Conservation (phyloP, 2,888 invertebrate species). For the Pasiphila rectangulata region DNA sequence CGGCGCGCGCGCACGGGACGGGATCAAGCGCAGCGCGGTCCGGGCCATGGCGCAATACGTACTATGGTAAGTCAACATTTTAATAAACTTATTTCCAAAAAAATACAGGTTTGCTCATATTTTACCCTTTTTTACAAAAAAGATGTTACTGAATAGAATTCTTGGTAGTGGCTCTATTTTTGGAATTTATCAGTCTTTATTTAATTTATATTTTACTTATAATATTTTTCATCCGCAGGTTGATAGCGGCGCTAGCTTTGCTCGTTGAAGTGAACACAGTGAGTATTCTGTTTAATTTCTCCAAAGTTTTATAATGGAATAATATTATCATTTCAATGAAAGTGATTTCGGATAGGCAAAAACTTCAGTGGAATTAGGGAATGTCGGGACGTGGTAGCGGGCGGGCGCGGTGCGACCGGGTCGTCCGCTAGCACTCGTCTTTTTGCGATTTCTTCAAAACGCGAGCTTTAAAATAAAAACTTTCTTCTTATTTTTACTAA, state of each 20-base stretch:
- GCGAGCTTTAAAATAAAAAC: constrained; percentile 35
- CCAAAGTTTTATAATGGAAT: constrained; percentile 1
- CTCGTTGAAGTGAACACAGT: constrained; percentile 63
- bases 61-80: constrained; percentile 62
- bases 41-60: constrained; percentile 77
- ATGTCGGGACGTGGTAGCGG: constrained; percentile 41
- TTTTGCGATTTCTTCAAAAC: constrained; percentile 72
- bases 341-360: constrained; percentile 43
- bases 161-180: not conserved
- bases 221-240: constrained; percentile 51
- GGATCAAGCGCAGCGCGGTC: constrained; percentile 69
- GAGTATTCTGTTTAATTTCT: constrained; percentile 44
- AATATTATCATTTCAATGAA: constrained; percentile 20
- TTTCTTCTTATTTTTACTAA: not conserved
- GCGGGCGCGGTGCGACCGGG: constrained; percentile 48
- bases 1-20: constrained; percentile 79
- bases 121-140: too few species aligned
- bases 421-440: constrained; percentile 59
- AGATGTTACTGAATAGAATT: too few species aligned
- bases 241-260: constrained; percentile 66
- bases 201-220: constrained; percentile 32
- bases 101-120: not conserved
- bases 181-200: not conserved
- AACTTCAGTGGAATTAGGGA: constrained; percentile 52
- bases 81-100: constrained; percentile 13